Conservation (phyloP, 2,888 invertebrate genomes). For the Sarcophaga caerulescens region DNA sequence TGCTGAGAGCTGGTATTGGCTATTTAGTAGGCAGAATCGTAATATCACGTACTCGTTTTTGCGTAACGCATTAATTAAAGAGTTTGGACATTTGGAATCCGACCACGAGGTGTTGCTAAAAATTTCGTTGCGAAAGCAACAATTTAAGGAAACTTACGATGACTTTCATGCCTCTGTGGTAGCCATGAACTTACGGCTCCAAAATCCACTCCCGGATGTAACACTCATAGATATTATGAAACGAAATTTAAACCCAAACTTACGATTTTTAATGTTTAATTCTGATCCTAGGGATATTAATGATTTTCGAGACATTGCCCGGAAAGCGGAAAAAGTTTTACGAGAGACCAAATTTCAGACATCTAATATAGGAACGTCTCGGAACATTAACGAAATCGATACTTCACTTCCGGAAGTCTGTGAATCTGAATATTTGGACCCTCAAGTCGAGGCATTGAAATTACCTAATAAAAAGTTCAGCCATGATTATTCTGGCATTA, state of each 20-base stretch:
- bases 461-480: not conserved
- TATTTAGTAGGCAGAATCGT: too few species aligned
- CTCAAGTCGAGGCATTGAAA: slow-evolving; percentile 39
- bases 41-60: too few species aligned
- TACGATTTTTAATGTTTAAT: slow-evolving; percentile 38
- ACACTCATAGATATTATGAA: slow-evolving; percentile 20
- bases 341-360: slow-evolving; percentile 30
- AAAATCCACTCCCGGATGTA: not conserved
- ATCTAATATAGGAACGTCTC: not conserved
- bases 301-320: slow-evolving; percentile 28
- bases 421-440: not conserved
- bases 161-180: slow-evolving; percentile 14
- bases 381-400: too few species aligned
- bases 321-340: slow-evolving; percentile 33
- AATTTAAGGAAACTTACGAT: slow-evolving; percentile 6
- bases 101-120: too few species aligned
- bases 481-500: slow-evolving; percentile 30
- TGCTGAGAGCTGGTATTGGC: too few species aligned
- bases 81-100: too few species aligned
- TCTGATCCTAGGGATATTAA: slow-evolving; percentile 6
- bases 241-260: slow-evolving; percentile 14
- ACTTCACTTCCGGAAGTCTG: too few species aligned
- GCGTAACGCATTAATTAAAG: too few species aligned
- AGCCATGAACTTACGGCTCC: not conserved
- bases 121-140: not conserved